Conservation (phyloP, 2,888 invertebrate genomes). For the Hydrotaea cyrtoneurina region DNA sequence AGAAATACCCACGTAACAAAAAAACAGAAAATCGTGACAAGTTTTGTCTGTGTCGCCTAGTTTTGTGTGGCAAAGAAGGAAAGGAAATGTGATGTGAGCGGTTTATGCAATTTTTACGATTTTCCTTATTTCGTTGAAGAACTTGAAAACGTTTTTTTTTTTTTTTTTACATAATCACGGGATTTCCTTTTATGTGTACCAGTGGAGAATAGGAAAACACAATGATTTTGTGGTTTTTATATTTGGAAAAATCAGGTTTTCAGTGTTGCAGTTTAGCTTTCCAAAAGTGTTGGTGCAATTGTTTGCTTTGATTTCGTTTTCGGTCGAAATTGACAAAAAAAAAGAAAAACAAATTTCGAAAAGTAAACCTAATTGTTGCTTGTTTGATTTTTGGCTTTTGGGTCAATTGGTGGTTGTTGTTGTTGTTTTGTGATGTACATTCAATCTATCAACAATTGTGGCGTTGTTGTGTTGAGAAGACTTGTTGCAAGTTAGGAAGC, state of each 20-base stretch:
- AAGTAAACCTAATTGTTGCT: conserved; percentile 28
- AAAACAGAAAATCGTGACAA: conserved; percentile 28
- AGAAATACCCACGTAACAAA: no score
- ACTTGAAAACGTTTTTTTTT: conserved; percentile 28
- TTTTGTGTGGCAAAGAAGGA: background rate
- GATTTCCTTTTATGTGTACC: background rate
- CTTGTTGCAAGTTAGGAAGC: conserved; percentile 3
- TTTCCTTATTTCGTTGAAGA: conserved; percentile 1
- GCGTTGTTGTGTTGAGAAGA: background rate
- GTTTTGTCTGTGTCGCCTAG: background rate
- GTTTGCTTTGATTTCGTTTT: conserved; percentile 1
- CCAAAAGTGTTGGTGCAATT: background rate
- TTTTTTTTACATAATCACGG: conserved; percentile 14
- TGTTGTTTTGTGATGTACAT: conserved; percentile 6
- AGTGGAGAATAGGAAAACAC: background rate
- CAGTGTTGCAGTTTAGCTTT: conserved; percentile 29
- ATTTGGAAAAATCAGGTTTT: conserved; percentile 37
- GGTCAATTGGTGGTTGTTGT: background rate
- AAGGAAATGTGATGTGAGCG: conserved; percentile 31
- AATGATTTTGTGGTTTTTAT: background rate
- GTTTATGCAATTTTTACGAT: conserved; percentile 23
- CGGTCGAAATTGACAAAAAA: background rate
- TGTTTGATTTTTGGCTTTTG: conserved; percentile 16
- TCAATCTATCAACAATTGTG: conserved; percentile 20
- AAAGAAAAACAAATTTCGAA: no score